Base-by-base conservation (phyloP, 2,797 vertebrate genomes). In the Lates japonicus region DNA sequence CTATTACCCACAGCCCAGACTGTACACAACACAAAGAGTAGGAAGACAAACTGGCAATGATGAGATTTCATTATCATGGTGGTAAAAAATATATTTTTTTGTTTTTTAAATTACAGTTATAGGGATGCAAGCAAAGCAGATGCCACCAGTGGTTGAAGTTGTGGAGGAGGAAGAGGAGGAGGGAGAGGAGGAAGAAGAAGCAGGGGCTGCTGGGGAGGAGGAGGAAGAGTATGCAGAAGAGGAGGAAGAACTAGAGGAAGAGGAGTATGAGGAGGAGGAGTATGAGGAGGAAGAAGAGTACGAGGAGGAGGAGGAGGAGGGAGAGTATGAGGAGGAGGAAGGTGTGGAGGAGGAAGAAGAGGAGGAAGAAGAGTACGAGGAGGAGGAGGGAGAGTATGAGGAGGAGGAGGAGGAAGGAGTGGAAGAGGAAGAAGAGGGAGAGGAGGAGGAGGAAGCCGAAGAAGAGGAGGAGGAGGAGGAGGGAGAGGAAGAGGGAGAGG, bases 51-150 rank as follows among this genome's bases (percentile, higher is more conserved):
- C n/a, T n/a, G n/a, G n/a, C n/a, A n/a, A 17, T 19, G 16, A 6
- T 48, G 14, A 46, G 16, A 12, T 46, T 46, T 46, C 44, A 46
- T 46, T 12, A 17, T 3, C 5, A 6, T 1, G 16, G 17, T 12
- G 5, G 5, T 46, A 19, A 46, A 6, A 46, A 13, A 19, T 52
- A 17, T 22, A 16, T 44, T 29, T 8, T 17, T 29, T 16, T 52
- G 4, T 7, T 44, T 54, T 70, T 84, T 17, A 29, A 29, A 29
- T 72, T 87, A 1, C 46, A 96, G 95, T 95, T 66, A 46, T 93
- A 81, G 92, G 42, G 44, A 93, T 95, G 90, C 90, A 93, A 74
- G 78, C 57, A 20, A 87, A 84, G 78, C 77, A 82, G 8, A 85
- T 78, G 63, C 31, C 3, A 31, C 83, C 89, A 20, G 87, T 58